A percentile compares a stretch with the other conserved stretches of the same genome.
Conservation (phyloP, 2,113 vertebrate genomes). For the Cryptotis parvus region DNA sequence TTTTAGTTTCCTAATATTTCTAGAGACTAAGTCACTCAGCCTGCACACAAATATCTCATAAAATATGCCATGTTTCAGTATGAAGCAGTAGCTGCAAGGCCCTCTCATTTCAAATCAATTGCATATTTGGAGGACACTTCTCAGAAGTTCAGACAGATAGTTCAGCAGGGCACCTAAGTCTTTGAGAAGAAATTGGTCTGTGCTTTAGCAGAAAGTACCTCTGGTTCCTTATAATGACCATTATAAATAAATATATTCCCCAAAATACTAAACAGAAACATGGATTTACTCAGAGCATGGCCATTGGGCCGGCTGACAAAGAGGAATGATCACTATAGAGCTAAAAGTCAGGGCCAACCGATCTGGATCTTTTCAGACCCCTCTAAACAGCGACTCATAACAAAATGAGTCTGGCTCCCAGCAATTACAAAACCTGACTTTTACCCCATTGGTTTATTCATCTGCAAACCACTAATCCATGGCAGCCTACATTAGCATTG, state of each 20-base stretch:
- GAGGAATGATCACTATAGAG: neutral
- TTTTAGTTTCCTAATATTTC: conserved; percentile 53
- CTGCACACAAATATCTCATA: neutral
- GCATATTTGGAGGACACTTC: conserved; percentile 13
- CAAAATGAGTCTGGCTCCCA: neutral
- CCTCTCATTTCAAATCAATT: neutral
- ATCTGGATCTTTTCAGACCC: neutral
- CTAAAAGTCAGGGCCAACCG: neutral
- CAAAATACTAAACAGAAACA: conserved; percentile 12
- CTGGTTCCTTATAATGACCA: neutral
- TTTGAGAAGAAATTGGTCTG: conserved; percentile 17
- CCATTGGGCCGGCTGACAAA: neutral
- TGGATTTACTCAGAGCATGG: neutral
- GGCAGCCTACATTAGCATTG: conserved; percentile 29
- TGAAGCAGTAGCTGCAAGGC: neutral
- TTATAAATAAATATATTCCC: neutral
- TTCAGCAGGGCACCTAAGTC: neutral
- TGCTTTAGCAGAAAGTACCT: neutral
- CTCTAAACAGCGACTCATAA: neutral
- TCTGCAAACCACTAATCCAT: conserved; percentile 50
- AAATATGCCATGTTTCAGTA: neutral
- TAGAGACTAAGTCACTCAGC: conserved; percentile 27
- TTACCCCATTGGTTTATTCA: neutral
- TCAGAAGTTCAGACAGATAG: neutral
- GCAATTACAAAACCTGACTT: conserved; percentile 24